Evolutionary conservation across 2,797 vertebrate species (phyloP).

Genomic region (Kryptopterus vitreolus): DNA sequence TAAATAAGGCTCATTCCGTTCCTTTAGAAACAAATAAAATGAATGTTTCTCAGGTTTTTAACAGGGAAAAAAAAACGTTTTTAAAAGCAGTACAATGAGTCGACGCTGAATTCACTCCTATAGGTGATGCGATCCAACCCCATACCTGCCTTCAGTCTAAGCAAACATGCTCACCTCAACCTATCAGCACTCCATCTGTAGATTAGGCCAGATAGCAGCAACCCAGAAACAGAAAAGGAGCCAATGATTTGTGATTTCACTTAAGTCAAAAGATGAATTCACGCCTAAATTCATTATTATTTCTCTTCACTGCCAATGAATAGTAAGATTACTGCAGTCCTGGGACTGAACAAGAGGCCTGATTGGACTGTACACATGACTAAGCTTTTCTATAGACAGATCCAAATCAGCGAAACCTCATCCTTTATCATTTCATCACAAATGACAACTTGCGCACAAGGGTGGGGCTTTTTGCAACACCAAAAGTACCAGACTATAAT

Average conservation of each 20-base stretch:
- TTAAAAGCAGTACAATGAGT: background rate
- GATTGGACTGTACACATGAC: conserved; percentile 32
- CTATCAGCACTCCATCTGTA: conserved; percentile 5
- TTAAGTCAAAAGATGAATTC: background rate
- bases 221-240: background rate
- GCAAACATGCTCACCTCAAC: conserved; percentile 1
- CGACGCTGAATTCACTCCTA: background rate
- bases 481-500: background rate
- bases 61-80: background rate
- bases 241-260: background rate
- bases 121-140: background rate
- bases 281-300: conserved; percentile 23
- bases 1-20: background rate
- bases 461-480: conserved; percentile 2
- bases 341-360: conserved; percentile 15
- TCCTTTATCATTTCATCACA: conserved; percentile 14
- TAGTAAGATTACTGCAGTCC: conserved; percentile 8
- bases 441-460: background rate
- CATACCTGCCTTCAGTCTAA: background rate
- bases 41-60: background rate
- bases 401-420: background rate
- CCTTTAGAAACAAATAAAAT: background rate
- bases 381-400: background rate
- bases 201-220: background rate
- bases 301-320: conserved; percentile 17